Percentiles rank a stretch among this genome's conserved stretches.
phyloP scores from a whole-genome alignment of 1,140 invertebrate species.

The Neomicropteryx cornuta region DNA sequence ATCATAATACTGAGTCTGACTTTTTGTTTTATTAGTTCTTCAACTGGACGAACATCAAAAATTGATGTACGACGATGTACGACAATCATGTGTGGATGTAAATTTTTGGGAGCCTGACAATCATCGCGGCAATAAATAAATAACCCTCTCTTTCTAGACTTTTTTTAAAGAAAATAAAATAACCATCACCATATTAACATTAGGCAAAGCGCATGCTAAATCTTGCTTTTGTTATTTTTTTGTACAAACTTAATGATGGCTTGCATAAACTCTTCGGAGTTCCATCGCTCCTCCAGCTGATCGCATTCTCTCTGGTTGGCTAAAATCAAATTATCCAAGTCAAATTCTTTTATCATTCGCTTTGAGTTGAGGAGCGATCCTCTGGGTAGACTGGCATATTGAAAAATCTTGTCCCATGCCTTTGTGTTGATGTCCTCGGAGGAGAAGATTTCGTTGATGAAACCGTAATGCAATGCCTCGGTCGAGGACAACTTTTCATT shows the following conservation, averaged over 20 bases:
- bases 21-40: too few relatives aligned
- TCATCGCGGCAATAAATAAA: too few relatives aligned
- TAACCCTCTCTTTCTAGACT: too few relatives aligned
- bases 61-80: too few relatives aligned
- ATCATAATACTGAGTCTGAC: too few relatives aligned
- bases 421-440: constrained; percentile 43
- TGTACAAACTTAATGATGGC: constrained; percentile 8
- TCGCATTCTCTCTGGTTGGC: constrained; percentile 46
- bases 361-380: constrained; percentile 47
- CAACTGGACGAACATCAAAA: too few relatives aligned
- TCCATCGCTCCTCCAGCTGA: constrained; percentile 44
- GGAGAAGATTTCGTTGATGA: constrained; percentile 59
- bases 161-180: too few relatives aligned
- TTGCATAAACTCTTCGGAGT: constrained; percentile 39
- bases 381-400: constrained; percentile 35
- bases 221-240: too few relatives aligned
- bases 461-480: constrained; percentile 58
- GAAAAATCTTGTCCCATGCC: constrained; percentile 43
- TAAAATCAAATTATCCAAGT: constrained; percentile 34
- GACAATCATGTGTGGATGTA: too few relatives aligned
- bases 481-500: constrained; percentile 66
- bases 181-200: too few relatives aligned
- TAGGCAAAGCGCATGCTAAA: too few relatives aligned
- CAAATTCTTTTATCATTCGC: constrained; percentile 32
- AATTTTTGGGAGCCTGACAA: too few relatives aligned